Base-by-base conservation (phyloP, 2,113 vertebrate genomes). In the Aegotheles bennettii region DNA sequence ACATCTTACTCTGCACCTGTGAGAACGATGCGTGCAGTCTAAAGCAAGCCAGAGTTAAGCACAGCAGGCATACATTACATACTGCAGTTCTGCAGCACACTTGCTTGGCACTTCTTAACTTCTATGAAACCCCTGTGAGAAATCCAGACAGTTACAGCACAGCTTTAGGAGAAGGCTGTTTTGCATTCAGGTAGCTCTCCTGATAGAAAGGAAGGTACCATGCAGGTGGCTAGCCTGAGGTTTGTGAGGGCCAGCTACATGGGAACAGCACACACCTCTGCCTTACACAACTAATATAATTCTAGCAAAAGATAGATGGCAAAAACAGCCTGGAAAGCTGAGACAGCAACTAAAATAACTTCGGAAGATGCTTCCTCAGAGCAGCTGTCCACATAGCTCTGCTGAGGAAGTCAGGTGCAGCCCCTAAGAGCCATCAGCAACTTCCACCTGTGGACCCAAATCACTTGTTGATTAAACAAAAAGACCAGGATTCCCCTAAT, bases 281-380 rank as follows among this genome's bases (percentile, higher is more conserved):
- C 60, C 42, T 88, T 54, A 33, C 2, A 0, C 29, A 29, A 10
- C 24, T 24, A 5, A 28, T 43, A 16, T 2, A 40, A 89, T 56
- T 67, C 64, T 9, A 87, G 67, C 48, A 45, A 64, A n/a, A 78
- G 78, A 82, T 12, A 53, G 70, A 84, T 33, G 19, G 51, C 36
- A 51, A 89, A 94, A 65, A 79, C 51, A 65, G 93, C 33, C 38
- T 42, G 45, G 90, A 85, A 96, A 96, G 47, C 13, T 87, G 92
- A 97, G 93, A 91, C 81, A 91, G 64, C 15, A 86, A 61, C 91
- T n/a, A 82, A 97, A 96, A 94, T 95, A 97, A 85, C 93, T 94
- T 79, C 0, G 1, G 70, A 75, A 87, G 93, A 93, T 65, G 78
- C 67, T 80, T 93, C 89, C 82, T 88, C 26, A 7, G 54, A 88